Base-by-base conservation (phyloP, 53 echinoderm and acorn worm species). In the Henricia sp. region DNA sequence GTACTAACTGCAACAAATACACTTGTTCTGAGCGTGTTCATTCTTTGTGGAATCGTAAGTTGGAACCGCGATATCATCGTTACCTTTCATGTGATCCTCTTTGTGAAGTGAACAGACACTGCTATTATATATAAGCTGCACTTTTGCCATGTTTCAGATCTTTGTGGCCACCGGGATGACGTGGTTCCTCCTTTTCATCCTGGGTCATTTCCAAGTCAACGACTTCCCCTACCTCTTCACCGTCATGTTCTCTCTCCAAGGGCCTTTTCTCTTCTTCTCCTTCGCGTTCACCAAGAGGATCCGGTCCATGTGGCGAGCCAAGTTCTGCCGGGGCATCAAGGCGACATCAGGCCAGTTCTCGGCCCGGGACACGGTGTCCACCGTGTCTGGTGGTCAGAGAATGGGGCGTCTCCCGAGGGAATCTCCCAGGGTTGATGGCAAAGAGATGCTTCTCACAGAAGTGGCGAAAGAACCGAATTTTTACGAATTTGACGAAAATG, bases 201-300 rank as follows among this genome's bases (percentile, higher is more conserved):
- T 67, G 67, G 67, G n/a, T 0, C 28, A n/a, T 19, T 37, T 37
- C 23, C 9, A 19, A 2, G 20, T 67, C 3, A 28, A 38, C 4
- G 23, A 28, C 37, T 67, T 67, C 67, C 28, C 67, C 39, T 37
- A 67, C 23, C 3, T 67, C 67, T 37, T 67, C 67, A 67, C 37
- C 39, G 67, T 67, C 19, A 38, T 67, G 67, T 23, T 67, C 39
- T 67, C 67, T 39, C 21, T 30, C 0, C 67, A 67, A 39, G 67
- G 67, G 10, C 67, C 67, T 13, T 39, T 67, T 21, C 67, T 67
- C 17, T 67, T 67, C 39, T 67, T 67, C 14, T 37, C 37, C 37
- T 67, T 67, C 67, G 39, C 67, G n/a, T 67, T 67, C 39, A 67
- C 67, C 67, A 28, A 38, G 37, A 17, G 67, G 39, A 67, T 67